Percentiles rank a stretch among this genome's conserved stretches.
These are phyloP conservation scores for Tylochromis polylepis DNA, from an alignment of 2,113 vertebrate species.

Conservation along the genomic window DNA sequence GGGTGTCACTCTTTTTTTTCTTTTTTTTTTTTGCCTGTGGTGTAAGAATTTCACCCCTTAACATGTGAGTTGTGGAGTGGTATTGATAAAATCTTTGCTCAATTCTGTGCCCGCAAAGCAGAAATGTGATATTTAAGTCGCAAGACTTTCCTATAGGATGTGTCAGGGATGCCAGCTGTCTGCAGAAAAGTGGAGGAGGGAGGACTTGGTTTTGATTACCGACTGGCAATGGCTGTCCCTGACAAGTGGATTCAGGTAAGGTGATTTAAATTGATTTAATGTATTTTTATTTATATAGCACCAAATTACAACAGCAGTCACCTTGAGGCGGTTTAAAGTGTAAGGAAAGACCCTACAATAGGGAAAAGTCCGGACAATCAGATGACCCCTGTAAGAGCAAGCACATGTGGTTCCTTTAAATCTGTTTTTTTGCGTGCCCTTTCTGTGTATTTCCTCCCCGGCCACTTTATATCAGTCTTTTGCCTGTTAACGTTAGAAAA, in stretches of 20 bases:
- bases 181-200: conserved; percentile 84
- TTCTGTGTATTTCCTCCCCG: not conserved
- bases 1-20: not conserved
- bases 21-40: conserved; percentile 10
- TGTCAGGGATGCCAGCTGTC: conserved; percentile 95
- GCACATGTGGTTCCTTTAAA: not conserved
- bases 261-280: not conserved
- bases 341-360: not conserved
- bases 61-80: not conserved
- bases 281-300: not conserved
- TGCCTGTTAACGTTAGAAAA: too few relatives aligned
- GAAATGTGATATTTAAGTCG: conserved; percentile 29
- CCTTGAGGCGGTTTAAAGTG: not conserved
- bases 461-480: too few relatives aligned
- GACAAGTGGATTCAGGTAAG: conserved; percentile 99
- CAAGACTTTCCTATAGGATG: conserved; percentile 77
- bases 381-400: not conserved
- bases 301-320: not conserved
- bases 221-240: conserved; percentile 95
- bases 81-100: conserved; percentile 16
- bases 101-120: conserved; percentile 13
- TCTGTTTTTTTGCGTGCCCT: not conserved
- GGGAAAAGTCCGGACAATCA: not conserved
- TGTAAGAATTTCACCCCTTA: not conserved
- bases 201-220: conserved; percentile 92